Conservation (phyloP, 2,888 invertebrate genomes). For the Macrophya alboannulata region DNA sequence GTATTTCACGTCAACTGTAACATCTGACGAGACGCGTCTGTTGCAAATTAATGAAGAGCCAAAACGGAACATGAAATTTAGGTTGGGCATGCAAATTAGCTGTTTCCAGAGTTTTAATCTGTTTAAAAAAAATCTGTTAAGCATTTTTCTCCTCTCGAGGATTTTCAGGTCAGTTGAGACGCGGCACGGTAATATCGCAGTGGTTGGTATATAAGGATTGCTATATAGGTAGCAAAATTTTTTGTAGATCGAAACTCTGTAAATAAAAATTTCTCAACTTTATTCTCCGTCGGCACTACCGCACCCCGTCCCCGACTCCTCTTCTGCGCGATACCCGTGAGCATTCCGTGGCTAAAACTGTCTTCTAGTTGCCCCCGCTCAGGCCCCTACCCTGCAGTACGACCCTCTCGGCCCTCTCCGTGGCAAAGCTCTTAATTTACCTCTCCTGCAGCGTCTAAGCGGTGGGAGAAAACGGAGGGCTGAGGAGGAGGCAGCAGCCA, state of each 20-base stretch:
- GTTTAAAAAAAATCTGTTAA: no score
- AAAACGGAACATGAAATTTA: no score
- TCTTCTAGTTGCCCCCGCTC: constrained; percentile 63
- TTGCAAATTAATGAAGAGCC: background rate
- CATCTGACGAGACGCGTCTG: background rate
- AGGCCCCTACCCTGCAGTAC: constrained; percentile 30
- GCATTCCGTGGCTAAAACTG: constrained; percentile 75
- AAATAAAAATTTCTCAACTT: background rate
- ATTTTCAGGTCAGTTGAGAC: no score
- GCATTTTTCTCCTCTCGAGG: no score
- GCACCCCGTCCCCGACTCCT: constrained; percentile 1
- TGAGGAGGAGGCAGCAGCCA: constrained; percentile 66
- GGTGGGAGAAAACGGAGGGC: constrained; percentile 42
- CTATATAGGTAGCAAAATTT: background rate
- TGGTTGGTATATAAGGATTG: background rate
- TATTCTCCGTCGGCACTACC: background rate
- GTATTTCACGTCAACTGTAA: background rate
- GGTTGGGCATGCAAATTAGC: no score
- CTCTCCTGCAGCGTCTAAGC: constrained; percentile 61
- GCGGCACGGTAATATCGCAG: no score
- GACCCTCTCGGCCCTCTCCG: constrained; percentile 58
- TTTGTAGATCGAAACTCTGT: background rate
- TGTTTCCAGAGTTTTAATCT: no score
- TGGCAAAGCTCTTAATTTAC: constrained; percentile 75
- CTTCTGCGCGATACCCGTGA: constrained; percentile 65